Evolutionary conservation across 2,797 vertebrate species (phyloP), one percentile per base, ranked within the genome.

Genomic region (Dendrocincla fuliginosa): DNA sequence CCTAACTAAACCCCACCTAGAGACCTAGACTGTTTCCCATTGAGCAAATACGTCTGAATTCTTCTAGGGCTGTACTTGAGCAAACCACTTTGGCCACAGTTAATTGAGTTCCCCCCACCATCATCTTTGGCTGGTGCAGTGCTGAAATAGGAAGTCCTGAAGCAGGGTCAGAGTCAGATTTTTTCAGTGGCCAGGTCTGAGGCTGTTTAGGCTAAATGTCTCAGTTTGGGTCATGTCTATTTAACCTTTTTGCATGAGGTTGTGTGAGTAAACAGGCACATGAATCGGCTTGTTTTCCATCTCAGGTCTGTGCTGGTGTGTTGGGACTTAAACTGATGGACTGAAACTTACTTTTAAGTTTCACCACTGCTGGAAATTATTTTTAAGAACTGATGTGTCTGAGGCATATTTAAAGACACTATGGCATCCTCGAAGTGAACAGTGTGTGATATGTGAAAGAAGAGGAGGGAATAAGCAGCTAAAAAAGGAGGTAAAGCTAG

Each of bases 361-460:
- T 74, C n/a, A 50, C 55, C 32, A 16, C 20, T n/a, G n/a, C 23
- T 70, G 25, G 70, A 53, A 81, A 53, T 55, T 70, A 56, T 74
- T 90, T 89, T 94, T 69, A 23, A 46, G 13, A 87, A 60, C 59
- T 46, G 55, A 30, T 56, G 18, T 14, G 13, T 73, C 56, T 93
- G 67, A 94, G 85, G 25, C n/a, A 30, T 64, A 77, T 70, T 82
- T 94, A 79, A 95, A 93, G 55, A 60, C 94, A 77, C 46, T 53
- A 28, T 0, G 8, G 5, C 64, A 80, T 90, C 74, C 80, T 84
- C 76, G 83, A 87, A 95, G 30, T 94, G 95, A 96, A 93, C 69
- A 90, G 85, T 42, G 41, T 86, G 77, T 91, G 63, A 77, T 80
- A 78, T 22, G 39, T 32, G 63, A 86, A 86, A 76, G 41, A 74